phyloP scores from a whole-genome alignment of 1,140 invertebrate genomes.

The Heliconius congener region DNA sequence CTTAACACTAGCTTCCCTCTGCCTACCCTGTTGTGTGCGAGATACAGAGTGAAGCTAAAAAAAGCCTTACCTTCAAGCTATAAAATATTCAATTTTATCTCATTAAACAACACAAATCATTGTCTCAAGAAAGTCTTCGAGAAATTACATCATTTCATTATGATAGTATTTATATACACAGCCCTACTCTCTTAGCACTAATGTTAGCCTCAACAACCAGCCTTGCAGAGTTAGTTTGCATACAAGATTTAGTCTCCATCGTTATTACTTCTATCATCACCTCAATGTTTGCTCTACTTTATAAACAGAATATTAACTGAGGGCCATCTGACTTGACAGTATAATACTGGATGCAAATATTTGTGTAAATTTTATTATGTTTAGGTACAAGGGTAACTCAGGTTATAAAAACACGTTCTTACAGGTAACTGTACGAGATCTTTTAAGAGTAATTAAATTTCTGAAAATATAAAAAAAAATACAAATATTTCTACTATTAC shows the following conservation, averaged over 20 bases:
- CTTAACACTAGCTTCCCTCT: no score
- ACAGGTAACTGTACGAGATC: no score
- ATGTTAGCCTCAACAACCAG: constrained; percentile 24
- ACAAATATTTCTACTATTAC: no score
- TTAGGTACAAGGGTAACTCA: constrained; percentile 4
- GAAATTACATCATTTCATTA: background rate
- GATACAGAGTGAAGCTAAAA: no score
- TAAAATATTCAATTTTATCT: no score
- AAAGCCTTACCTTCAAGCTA: no score
- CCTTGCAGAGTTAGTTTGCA: constrained; percentile 34
- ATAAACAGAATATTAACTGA: constrained; percentile 26
- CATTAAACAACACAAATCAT: no score
- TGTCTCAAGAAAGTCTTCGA: background rate
- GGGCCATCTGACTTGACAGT: constrained; percentile 25
- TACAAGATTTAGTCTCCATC: constrained; percentile 38
- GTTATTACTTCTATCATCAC: constrained; percentile 40
- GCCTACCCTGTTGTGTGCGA: no score
- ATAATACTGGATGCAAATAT: constrained; percentile 32
- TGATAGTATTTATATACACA: background rate
- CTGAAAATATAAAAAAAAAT: no score
- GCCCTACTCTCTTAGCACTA: constrained; percentile 20
- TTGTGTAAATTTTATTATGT: constrained; percentile 26
- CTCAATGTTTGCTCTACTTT: constrained; percentile 36
- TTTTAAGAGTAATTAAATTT: no score
- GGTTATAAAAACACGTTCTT: background rate